Percentiles rank a stretch among this genome's conserved stretches.
phyloP scores from a whole-genome alignment of 2,113 vertebrate genomes.

The Numida meleagris region DNA sequence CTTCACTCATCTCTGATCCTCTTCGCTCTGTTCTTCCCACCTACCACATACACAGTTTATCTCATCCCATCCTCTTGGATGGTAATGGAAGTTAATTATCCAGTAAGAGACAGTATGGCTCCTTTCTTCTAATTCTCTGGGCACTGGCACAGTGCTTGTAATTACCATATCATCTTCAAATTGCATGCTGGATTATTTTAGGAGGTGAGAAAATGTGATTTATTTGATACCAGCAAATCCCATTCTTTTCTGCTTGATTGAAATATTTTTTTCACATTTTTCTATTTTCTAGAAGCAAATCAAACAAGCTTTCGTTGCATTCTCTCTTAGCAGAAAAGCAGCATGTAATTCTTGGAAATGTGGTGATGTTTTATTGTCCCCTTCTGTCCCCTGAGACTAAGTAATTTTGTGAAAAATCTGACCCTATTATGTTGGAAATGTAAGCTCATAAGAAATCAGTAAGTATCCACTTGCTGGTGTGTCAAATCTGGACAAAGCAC shows the following conservation, averaged over 20 bases:
- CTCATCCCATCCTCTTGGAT: background rate
- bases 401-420: conserved; percentile 32
- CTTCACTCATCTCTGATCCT: background rate
- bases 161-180: background rate
- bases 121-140: background rate
- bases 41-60: background rate
- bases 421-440: background rate
- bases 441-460: background rate
- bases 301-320: background rate
- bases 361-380: background rate
- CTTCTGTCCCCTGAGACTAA: background rate
- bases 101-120: background rate
- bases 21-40: background rate
- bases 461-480: background rate
- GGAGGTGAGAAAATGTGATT: background rate
- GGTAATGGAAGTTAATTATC: background rate
- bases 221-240: background rate
- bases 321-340: background rate
- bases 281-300: background rate
- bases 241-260: background rate
- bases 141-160: background rate
- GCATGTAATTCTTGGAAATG: background rate
- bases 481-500: conserved; percentile 19
- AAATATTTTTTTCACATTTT: background rate
- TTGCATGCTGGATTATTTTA: conserved; percentile 2